phyloP scores from a whole-genome alignment of 2,113 vertebrate genomes.

The Nothocercus julius region DNA sequence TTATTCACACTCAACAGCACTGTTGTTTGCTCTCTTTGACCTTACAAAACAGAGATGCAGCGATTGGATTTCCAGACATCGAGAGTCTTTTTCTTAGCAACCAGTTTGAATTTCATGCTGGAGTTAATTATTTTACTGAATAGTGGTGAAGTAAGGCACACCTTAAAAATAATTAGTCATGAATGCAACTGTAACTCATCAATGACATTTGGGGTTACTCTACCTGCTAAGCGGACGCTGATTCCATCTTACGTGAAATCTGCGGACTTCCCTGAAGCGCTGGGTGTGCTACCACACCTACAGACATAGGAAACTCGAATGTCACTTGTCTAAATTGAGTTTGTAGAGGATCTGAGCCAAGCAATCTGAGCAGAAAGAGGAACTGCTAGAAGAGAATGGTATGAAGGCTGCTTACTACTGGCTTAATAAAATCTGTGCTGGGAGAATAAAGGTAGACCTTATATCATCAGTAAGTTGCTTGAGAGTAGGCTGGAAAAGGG shows the following conservation, averaged over 20 bases:
- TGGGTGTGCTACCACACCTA: not conserved
- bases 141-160: not conserved
- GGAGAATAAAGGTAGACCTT: not conserved
- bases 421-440: not conserved
- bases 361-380: not conserved
- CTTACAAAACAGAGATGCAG: not conserved
- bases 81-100: not conserved
- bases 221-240: not conserved
- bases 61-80: conserved; percentile 21
- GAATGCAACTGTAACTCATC: not conserved
- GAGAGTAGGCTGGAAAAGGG: not conserved
- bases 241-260: not conserved
- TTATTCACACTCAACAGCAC: not conserved
- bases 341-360: not conserved
- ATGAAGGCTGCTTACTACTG: not conserved
- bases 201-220: not conserved
- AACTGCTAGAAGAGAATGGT: not conserved
- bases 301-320: not conserved
- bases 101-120: conserved; percentile 39
- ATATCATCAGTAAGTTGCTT: not conserved
- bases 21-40: conserved; percentile 31
- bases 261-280: not conserved
- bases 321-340: not conserved
- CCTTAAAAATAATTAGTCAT: not conserved
- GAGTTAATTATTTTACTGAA: not conserved